Base-by-base conservation (phyloP, 2,113 vertebrate genomes). In the Anas platyrhynchos region DNA sequence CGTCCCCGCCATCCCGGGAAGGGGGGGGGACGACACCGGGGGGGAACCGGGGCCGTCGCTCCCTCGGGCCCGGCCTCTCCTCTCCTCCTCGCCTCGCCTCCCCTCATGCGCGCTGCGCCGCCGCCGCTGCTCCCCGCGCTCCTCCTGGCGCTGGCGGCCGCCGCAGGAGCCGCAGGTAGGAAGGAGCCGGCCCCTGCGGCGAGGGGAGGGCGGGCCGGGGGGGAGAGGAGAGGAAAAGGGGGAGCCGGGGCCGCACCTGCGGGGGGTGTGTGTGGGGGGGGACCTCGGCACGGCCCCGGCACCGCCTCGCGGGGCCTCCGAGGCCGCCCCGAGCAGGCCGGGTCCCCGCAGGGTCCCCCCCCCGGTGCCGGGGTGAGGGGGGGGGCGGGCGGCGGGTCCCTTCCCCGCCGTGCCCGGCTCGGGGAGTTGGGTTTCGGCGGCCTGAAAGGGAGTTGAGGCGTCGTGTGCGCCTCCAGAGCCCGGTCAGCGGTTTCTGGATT, bases 1-100 rank as follows among this genome's bases (percentile, higher is more conserved):
- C 95, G 97, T 93, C 97, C 59, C 95, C 61, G 91, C 81, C 36
- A 91, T 97, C 97, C 96, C 91, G 73, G 73, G 93, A 87, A 68
- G 50, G 67, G 4, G 52, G 52, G 52, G 62, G 77, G 46, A 48
- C 20, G 20, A 41, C 41, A 41, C 41, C 41, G 41, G 41, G 41
- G 41, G 16, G 31, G 12, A 32, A 62, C 80, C 58, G 58, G 6
- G 16, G 18, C 66, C 46, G 74, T 21, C 43, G 44, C 85, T 74
- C 52, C 71, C 55, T 55, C 18, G 83, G 65, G 84, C 80, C 90
- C 6, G 46, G 46, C 46, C 46, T 48, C 46, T 48, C 46, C 46
- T 73, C 87, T 68, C 89, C 89, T 20, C 46, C 46, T 48, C 46
- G 10, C 46, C 46, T 73, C 87, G 21, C 46, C 46, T 73, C 87